Evolutionary conservation across 2,797 vertebrate species (phyloP), one percentile per base, ranked within the genome.

Genomic region (Ataeniobius toweri): DNA sequence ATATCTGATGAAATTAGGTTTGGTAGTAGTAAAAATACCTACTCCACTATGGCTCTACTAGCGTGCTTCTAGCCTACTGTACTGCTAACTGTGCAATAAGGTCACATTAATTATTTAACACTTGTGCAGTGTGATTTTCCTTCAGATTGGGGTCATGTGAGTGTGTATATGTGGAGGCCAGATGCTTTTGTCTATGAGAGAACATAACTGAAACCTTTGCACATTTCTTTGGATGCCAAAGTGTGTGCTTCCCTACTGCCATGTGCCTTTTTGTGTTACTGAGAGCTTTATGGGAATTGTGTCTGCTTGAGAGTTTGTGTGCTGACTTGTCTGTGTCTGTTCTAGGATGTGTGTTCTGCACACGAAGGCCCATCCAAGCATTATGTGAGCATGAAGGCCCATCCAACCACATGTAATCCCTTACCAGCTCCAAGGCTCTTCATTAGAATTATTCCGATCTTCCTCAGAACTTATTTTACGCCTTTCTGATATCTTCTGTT

Each of bases 61-160:
- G 81, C 75, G 78, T 85, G 75, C 84, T 90, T 85, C 80, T 26
- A 80, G 76, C 75, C 0, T 84, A 86, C 83, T 91, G 86, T 92
- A 90, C 88, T 89, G 91, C 92, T 91, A 91, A 91, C 84, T 88
- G 87, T 92, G 92, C 91, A 94, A 89, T 87, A 86, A 85, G 94
- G 92, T 93, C 93, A 93, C 75, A 81, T 94, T 85, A 93, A 94
- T 94, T 91, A 94, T 94, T 93, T 80, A 94, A 81, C 71, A 82
- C 73, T 85, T 82, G 76, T 90, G 90, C 85, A 70, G 86, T 86
- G 86, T 88, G 87, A 92, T 92, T 92, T 84, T 84, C 83, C 89
- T 82, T 73, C 82, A 92, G 86, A 93, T 94, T 82, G 78, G 80
- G 87, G 79, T 90, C 89, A 88, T 78, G 85, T 76, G 78, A 86